These are phyloP conservation scores for Ariolimax columbianus DNA, from an alignment of 2,888 invertebrate species.

Conservation along the genomic window DNA sequence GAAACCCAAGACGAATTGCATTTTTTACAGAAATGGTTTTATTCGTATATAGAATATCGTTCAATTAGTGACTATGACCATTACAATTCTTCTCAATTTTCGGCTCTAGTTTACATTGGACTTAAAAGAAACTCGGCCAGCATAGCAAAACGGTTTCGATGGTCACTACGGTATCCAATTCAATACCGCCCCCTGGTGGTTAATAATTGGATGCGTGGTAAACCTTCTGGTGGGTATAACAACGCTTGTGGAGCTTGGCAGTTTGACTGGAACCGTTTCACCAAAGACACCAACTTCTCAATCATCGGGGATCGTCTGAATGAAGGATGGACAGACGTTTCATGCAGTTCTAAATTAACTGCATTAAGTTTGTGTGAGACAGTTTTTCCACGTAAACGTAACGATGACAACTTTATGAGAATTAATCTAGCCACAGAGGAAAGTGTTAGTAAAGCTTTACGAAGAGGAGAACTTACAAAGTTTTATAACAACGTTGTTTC, in stretches of 20 bases:
- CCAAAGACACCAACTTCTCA: not conserved
- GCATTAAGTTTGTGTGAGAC: not conserved
- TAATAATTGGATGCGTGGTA: not conserved
- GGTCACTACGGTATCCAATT: not conserved
- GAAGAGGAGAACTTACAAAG: not conserved
- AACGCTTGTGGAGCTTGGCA: not conserved
- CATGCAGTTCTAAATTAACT: not conserved
- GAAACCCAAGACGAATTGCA: no score
- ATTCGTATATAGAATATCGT: no score
- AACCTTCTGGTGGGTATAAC: not conserved
- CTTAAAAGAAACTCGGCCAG: not conserved
- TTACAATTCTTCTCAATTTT: no score
- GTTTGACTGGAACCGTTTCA: not conserved
- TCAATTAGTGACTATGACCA: no score
- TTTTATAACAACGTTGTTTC: not conserved
- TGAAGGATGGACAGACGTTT: not conserved
- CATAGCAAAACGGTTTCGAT: not conserved
- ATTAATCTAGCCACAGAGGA: not conserved
- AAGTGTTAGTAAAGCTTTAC: not conserved
- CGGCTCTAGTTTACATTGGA: not conserved
- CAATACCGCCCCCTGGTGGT: not conserved
- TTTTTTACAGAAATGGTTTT: no score
- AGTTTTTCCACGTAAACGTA: not conserved
- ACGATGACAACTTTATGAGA: not conserved
- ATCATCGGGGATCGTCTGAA: not conserved